Evolutionary conservation across 2,888 invertebrate genomes (phyloP), one percentile per base, ranked within the genome.

Genomic region (Seira sanloemensis): DNA sequence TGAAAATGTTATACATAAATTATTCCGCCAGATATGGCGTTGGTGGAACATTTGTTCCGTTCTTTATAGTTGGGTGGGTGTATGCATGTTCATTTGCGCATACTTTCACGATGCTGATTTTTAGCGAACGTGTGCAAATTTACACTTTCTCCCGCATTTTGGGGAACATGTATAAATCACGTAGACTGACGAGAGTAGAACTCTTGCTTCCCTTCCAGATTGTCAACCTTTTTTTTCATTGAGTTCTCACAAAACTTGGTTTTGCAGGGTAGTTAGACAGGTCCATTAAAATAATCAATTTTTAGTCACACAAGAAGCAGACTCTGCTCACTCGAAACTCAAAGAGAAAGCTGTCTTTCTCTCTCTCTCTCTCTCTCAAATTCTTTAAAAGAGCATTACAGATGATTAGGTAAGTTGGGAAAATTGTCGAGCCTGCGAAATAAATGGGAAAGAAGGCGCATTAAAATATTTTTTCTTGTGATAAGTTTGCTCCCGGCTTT

Each of bases 301-400:
- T 83, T 79, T 76, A n/a, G 82, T 86, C 88, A 91, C 91, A 58
- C 62, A 69, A 1, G 73, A 91, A 91, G 89, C 90, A 50, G 74
- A 62, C 66, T n/a, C n/a, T n/a, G n/a, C n/a, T n/a, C n/a, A n/a
- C n/a, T n/a, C n/a, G n/a, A n/a, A n/a, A n/a, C n/a, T n/a, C n/a
- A n/a, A n/a, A n/a, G n/a, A n/a, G n/a, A n/a, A n/a, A n/a, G n/a
- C n/a, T n/a, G n/a, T n/a, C n/a, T n/a, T n/a, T n/a, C n/a, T n/a
- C n/a, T n/a, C n/a, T n/a, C n/a, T n/a, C n/a, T n/a, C n/a, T n/a
- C n/a, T n/a, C n/a, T n/a, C n/a, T n/a, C n/a, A n/a, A n/a, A n/a
- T n/a, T n/a, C n/a, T n/a, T n/a, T n/a, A n/a, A n/a, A n/a, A n/a
- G n/a, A n/a, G n/a, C n/a, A n/a, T n/a, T n/a, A n/a, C n/a, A 50